Conservation (phyloP, 2,888 invertebrate species). For the Tetranychus piercei region DNA sequence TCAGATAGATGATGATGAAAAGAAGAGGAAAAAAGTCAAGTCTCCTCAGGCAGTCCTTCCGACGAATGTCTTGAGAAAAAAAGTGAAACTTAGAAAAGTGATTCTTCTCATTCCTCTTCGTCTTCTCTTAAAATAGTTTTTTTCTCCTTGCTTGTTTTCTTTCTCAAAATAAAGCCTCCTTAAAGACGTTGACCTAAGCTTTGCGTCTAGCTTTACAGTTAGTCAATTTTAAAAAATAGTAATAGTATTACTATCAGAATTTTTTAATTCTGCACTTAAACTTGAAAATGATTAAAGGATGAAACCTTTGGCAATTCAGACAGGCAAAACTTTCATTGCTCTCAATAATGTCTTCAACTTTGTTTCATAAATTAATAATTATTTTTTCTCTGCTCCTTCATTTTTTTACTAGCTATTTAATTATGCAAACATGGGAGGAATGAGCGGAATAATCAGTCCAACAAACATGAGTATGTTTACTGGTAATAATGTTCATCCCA, state of each 20-base stretch:
- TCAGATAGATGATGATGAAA: neutral
- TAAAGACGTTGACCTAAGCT: neutral
- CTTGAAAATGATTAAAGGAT: neutral
- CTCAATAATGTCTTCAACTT: neutral
- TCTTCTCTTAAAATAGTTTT: neutral
- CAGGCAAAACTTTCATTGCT: neutral
- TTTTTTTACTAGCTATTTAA: neutral
- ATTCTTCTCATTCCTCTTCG: neutral
- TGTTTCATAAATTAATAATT: neutral
- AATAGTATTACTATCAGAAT: no score
- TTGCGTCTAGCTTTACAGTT: neutral
- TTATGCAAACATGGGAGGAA: constrained; percentile 39
- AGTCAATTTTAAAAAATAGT: neutral
- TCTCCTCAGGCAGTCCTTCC: neutral
- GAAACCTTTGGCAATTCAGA: neutral
- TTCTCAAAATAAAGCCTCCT: neutral
- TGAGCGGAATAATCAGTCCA: constrained; percentile 64
- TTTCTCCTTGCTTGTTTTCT: neutral
- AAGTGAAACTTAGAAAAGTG: neutral
- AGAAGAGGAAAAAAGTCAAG: neutral
- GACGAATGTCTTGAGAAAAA: neutral
- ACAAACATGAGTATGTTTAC: constrained; percentile 64
- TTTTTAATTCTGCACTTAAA: no score
- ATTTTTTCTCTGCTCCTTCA: neutral
- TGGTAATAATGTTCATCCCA: neutral